These are phyloP conservation scores for Aldrovandia affinis DNA, from an alignment of 2,797 vertebrate genomes.

Conservation along the genomic window DNA sequence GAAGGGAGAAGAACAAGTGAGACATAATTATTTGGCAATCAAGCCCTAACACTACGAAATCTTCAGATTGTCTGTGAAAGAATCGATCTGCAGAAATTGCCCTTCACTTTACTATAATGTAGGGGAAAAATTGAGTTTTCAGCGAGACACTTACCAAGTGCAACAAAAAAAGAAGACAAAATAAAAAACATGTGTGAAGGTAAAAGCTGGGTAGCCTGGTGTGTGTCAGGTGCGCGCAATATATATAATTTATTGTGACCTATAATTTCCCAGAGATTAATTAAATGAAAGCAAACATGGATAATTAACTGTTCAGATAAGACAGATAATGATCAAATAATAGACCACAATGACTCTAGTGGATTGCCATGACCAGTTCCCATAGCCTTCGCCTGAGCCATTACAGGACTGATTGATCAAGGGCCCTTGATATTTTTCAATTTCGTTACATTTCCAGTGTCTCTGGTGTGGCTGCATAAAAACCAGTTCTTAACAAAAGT, in stretches of 20 bases:
- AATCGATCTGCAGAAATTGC: slow-evolving; percentile 23
- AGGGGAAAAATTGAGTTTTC: neutral
- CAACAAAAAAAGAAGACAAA: neutral
- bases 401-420: neutral
- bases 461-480: neutral
- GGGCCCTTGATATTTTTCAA: slow-evolving; percentile 7
- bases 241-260: neutral
- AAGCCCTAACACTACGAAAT: slow-evolving; percentile 18
- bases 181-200: neutral
- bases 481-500: neutral
- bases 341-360: neutral
- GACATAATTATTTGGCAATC: slow-evolving; percentile 26
- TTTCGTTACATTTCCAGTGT: neutral
- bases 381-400: too few species aligned
- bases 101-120: slow-evolving; percentile 21
- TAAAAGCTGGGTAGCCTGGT: neutral
- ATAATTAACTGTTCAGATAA: neutral
- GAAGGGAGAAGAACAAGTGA: slow-evolving; percentile 8
- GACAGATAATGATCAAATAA: neutral
- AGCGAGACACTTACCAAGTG: neutral
- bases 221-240: neutral
- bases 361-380: too few species aligned
- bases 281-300: too few species aligned
- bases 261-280: neutral
- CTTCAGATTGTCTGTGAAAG: slow-evolving; percentile 13